Conservation (phyloP, 2,888 invertebrate genomes). For the Scrobipalpa costella region DNA sequence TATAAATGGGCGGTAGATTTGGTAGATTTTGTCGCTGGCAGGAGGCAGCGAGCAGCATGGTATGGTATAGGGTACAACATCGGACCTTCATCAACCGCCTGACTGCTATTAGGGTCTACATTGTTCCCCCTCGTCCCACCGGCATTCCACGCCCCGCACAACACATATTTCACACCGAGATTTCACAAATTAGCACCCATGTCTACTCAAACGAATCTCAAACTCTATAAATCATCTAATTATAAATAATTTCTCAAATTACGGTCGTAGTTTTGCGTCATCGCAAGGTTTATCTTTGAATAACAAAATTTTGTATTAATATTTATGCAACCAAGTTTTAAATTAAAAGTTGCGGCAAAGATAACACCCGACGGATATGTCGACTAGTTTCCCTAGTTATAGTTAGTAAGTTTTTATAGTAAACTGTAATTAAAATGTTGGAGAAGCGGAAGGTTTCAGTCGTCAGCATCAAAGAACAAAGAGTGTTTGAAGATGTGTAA, state of each 20-base stretch:
- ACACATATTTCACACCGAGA: conserved; percentile 72
- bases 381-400: background rate
- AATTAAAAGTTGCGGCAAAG: background rate
- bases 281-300: background rate
- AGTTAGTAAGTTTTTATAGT: conserved; percentile 6
- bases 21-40: background rate
- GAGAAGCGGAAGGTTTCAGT: conserved; percentile 37
- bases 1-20: background rate
- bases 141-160: conserved; percentile 67
- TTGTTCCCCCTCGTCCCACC: conserved; percentile 60
- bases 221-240: conserved; percentile 1
- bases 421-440: conserved; percentile 22
- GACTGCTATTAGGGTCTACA: conserved; percentile 78
- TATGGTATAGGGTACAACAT: conserved; percentile 33
- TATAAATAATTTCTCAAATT: background rate
- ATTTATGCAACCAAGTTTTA: background rate
- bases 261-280: background rate
- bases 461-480: conserved; percentile 56
- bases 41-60: background rate
- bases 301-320: background rate
- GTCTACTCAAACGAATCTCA: conserved; percentile 36
- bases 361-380: background rate
- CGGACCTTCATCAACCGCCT: conserved; percentile 78
- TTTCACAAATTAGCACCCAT: conserved; percentile 72
- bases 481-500: conserved; percentile 71